Percentiles rank a stretch among this genome's conserved stretches.
Conservation (phyloP, 2,113 vertebrate species). For the Trematocara variabile region DNA sequence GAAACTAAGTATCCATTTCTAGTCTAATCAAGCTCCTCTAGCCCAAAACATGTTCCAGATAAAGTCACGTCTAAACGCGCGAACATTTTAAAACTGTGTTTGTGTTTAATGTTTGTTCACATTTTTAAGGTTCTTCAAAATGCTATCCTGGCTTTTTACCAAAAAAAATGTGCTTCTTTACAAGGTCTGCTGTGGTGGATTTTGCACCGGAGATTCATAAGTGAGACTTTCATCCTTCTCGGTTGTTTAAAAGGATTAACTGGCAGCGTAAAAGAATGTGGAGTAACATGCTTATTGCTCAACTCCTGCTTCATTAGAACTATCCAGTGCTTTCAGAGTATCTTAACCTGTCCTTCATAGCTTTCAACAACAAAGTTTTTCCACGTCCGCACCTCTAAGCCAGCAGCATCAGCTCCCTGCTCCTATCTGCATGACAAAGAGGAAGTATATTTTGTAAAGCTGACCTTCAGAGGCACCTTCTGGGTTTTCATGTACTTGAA, state of each 20-base stretch:
- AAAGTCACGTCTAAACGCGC: accelerated
- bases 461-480: neutral
- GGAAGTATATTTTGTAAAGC: neutral
- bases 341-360: neutral
- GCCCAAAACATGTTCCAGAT: neutral
- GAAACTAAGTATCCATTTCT: neutral
- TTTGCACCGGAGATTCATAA: neutral
- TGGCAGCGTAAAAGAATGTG: neutral
- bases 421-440: neutral
- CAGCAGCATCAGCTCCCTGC: neutral
- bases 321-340: neutral
- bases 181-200: neutral
- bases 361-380: neutral
- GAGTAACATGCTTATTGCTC: neutral
- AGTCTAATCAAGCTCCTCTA: neutral
- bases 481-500: neutral
- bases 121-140: neutral
- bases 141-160: neutral
- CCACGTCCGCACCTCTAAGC: neutral
- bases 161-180: neutral
- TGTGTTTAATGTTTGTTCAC: neutral
- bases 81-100: neutral
- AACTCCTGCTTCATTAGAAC: neutral
- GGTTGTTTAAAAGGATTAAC: neutral
- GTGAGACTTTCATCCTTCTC: neutral